These are phyloP conservation scores for Antheraea pernyi DNA, from an alignment of 1,140 invertebrate species.

Conservation along the genomic window DNA sequence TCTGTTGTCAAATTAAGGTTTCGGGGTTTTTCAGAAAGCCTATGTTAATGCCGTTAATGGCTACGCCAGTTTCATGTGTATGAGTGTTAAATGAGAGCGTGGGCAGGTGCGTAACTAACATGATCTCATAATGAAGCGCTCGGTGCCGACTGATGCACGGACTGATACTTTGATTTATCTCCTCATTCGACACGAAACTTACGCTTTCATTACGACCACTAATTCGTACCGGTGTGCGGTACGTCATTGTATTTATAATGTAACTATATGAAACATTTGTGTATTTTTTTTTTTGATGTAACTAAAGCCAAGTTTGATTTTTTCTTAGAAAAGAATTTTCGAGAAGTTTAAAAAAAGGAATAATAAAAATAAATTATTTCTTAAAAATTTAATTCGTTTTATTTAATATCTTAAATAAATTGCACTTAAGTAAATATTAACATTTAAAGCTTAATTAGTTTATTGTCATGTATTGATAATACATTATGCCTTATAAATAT, in stretches of 20 bases:
- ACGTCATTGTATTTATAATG: conserved; percentile 63
- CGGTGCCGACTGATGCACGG: conserved; percentile 34
- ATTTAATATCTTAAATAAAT: conserved; percentile 37
- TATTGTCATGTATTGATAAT: conserved; percentile 14
- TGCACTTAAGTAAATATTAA: background rate
- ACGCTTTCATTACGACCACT: conserved; percentile 47
- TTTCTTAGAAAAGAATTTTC: conserved; percentile 71
- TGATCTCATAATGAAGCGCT: conserved; percentile 43
- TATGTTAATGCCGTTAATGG: background rate
- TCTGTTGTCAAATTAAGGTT: too few relatives aligned
- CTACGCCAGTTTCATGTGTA: background rate
- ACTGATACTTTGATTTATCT: conserved; percentile 28
- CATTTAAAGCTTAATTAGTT: conserved; percentile 8
- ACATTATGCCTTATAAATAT: conserved; percentile 18
- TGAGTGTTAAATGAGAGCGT: conserved; percentile 7
- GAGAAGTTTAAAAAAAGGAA: conserved; percentile 70
- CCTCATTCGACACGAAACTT: conserved; percentile 34
- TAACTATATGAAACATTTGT: conserved; percentile 67
- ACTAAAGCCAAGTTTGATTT: conserved; percentile 75
- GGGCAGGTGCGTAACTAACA: conserved; percentile 23
- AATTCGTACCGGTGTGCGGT: conserved; percentile 47
- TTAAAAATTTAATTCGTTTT: conserved; percentile 61
- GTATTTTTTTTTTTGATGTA: conserved; percentile 77
- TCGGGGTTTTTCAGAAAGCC: too few relatives aligned
- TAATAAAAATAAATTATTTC: conserved; percentile 78